Evolutionary conservation across 2,797 vertebrate species (phyloP).

Genomic region (Scolopax bukidnonensis): DNA sequence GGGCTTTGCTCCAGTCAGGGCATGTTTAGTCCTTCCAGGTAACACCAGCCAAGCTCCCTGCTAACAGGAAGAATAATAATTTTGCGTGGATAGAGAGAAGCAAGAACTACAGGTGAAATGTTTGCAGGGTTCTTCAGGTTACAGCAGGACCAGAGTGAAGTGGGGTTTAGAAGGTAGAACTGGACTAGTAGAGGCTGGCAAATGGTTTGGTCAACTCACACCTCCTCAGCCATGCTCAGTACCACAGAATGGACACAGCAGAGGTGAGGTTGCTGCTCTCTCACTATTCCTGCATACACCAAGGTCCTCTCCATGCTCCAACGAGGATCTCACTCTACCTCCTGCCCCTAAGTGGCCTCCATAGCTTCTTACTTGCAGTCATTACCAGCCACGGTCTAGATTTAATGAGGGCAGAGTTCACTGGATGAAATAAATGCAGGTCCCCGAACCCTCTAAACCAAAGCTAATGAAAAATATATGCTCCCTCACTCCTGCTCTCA

Average conservation of each 20-base stretch:
- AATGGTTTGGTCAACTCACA: neutral
- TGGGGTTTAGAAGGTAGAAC: rapidly evolving
- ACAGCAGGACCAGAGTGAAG: neutral
- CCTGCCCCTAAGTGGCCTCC: slow-evolving; percentile 9
- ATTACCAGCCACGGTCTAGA: slow-evolving; percentile 30
- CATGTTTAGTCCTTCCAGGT: neutral
- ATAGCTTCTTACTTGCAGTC: slow-evolving; percentile 25
- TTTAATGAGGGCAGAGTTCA: slow-evolving; percentile 54
- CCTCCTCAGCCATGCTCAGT: rapidly evolving
- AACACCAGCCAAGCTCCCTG: neutral
- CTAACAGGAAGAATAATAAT: neutral
- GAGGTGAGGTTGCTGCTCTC: neutral
- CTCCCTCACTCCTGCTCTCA: slow-evolving; percentile 60
- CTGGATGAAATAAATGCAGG: slow-evolving; percentile 60
- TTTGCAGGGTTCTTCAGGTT: neutral
- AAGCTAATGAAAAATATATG: slow-evolving; percentile 77
- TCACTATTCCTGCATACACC: neutral
- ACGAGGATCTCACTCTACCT: neutral
- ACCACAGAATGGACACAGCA: neutral
- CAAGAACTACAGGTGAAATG: neutral
- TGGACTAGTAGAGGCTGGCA: neutral
- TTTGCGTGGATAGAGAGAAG: neutral
- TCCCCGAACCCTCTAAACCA: slow-evolving; percentile 55
- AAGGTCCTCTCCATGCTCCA: neutral
- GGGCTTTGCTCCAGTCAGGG: neutral